Evolutionary conservation across 2,113 vertebrate genomes (phyloP), one percentile per base, ranked within the genome.

Genomic region (Laterallus jamaicensis): DNA sequence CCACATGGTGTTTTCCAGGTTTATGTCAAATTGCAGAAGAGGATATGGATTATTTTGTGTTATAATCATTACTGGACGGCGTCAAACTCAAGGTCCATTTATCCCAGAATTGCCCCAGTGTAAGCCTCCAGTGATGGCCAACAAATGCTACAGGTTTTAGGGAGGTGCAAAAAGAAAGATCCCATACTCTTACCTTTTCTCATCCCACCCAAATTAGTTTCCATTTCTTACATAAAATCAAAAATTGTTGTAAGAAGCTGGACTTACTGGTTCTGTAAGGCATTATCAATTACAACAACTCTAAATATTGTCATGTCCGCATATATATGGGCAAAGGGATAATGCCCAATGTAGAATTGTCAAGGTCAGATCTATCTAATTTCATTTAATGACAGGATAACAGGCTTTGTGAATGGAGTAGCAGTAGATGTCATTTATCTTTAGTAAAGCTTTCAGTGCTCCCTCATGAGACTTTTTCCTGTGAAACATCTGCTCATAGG

Each of bases 341-440:
- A 95, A 89, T 84, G 67, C 17, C 62, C 91, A 79, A 6, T 5
- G 15, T 85, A 85, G 13, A 69, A 92, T 95, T 91, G 94, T 96
- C 93, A 93, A 97, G 96, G 96, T 95, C 91, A 87, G 91, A 92
- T 94, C 93, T 84, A 92, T 96, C 84, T 92, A 91, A 97, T 96
- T 96, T 95, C 37, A 74, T 94, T 85, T 95, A 95, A 97, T 91
- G 93, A 91, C 62, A 66, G 91, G 83, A 66, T 97, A 96, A 95
- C 95, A 89, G 96, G 84, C 86, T 96, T 97, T 95, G 94, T 97
- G 96, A 97, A 97, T 96, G 95, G 94, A 92, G 84, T 92, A 91
- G 89, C 70, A 62, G 81, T 89, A 89, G 91, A 92, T 95, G 95
- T 96, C 94, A 89, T 95, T 97, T 97, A 82, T 97, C 95, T 95